Base-by-base conservation (phyloP, 2,888 invertebrate species). In the Gnatocerus cornutus region DNA sequence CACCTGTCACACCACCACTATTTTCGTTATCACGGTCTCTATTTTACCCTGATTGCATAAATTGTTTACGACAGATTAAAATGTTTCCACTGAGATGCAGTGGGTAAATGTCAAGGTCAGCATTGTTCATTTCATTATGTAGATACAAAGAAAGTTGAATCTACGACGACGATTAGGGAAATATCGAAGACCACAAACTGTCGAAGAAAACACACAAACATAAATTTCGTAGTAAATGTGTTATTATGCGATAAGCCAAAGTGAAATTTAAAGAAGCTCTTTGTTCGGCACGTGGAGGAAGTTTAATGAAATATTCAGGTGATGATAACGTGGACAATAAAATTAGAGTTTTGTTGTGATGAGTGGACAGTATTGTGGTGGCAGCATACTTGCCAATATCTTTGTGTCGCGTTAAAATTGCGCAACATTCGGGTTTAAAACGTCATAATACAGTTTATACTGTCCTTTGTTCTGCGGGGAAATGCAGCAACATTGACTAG, bases 391-490 rank as follows among this genome's bases (percentile, higher is more conserved):
- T 56, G 48, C 29, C 48, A 56, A 39, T 50, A 59, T 48, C 50
- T 59, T 21, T 68, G 16, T 45, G 33, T 33, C 53, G 53, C 27
- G 52, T 55, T 61, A 63, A 53, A 69, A 61, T 69, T 69, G 69
- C 65, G 66, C 69, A 69, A 69, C 59, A 66, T 69, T 68, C 45
- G 52, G 61, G 61, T 68, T 62, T 66, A 55, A 65, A 61, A 68
- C 69, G 69, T 69, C 65, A 69, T 55, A 68, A 68, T 46, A 61
- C 55, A 62, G 64, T 69, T 67, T 68, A 73, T 74, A 76, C 74
- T 68, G 46, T 74, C 69, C 75, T 75, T 75, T 75, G 75, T 75
- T 74, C 71, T 70, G 58, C 37, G 52, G 58, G 68, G 66, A 66
- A 69, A 69, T 69, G 66, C 68, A 67, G 43, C 58, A 65, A 67